These are phyloP conservation scores for Forbesichthys papilliferus DNA, from an alignment of 2,113 vertebrate species.

Conservation along the genomic window DNA sequence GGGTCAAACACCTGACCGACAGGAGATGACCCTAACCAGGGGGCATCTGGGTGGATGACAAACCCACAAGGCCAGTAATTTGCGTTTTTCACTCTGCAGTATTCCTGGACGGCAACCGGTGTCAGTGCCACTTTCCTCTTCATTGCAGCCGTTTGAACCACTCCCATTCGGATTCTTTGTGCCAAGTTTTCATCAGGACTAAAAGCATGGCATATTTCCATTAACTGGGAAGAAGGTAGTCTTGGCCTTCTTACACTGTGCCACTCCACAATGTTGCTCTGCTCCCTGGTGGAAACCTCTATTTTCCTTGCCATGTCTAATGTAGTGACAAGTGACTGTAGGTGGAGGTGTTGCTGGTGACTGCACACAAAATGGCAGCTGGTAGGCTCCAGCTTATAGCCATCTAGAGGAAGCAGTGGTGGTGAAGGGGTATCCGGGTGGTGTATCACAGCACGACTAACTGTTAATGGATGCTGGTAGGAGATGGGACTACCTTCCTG, in stretches of 20 bases:
- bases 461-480: conserved; percentile 13
- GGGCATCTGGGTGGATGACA: conserved; percentile 16
- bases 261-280: conserved; percentile 15
- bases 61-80: conserved; percentile 21
- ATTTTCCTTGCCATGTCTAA: conserved; percentile 17
- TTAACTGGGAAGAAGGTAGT: background rate
- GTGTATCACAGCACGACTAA: background rate
- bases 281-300: background rate
- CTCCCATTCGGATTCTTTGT: conserved; percentile 10
- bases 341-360: conserved; percentile 3
- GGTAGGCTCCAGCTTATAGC: conserved; percentile 15
- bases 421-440: conserved; percentile 7
- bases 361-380: conserved; percentile 11
- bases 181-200: conserved; percentile 5
- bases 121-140: conserved; percentile 16
- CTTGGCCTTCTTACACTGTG: conserved; percentile 7
- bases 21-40: conserved; percentile 7
- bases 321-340: conserved; percentile 3
- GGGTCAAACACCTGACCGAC: no score
- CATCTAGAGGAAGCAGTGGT: conserved; percentile 12
- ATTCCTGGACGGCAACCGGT: conserved; percentile 8
- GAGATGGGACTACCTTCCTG: conserved; percentile 12
- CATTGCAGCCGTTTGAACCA: conserved; percentile 10
- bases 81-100: conserved; percentile 12
- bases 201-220: conserved; percentile 17